Base-by-base conservation (phyloP, 2,888 invertebrate species). In the Agrochola lota region DNA sequence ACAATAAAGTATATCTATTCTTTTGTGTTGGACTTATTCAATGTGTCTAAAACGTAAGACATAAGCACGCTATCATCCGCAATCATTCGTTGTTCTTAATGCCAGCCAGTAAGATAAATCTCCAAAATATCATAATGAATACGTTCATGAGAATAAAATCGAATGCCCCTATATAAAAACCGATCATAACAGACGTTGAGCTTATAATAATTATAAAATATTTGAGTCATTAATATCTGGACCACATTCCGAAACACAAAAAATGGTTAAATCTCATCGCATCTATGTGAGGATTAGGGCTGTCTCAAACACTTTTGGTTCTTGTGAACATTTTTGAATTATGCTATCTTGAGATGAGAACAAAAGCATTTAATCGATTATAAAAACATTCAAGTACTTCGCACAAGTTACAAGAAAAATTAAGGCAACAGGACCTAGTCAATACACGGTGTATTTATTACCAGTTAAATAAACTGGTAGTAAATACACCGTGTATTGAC, bases 201-300 rank as follows among this genome's bases (percentile, higher is more conserved):
- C 75, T 80, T 69, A 60, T 71, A 76, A 74, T 85, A 77, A 84
- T 88, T 88, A 84, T 81, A 81, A 85, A 79, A 87, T 86, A 87
- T 88, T 87, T 63, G 70, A 81, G 59, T 82, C 88, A 85, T 88
- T 87, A 86, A 87, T 88, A 88, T 82, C 76, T 88, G 82, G 83
- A 62, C 81, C 81, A 87, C 88, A 88, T 88, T 86, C 88, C 74
- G 11, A 52, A 43, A 62, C 67, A 78, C 78, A 71, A 79, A 57
- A 86, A 79, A 83, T 72, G 67, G 72, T 76, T 78, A 74, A 77
- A 74, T 67, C 76, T 73, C 60, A 69, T 81, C 71, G 46, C 73
- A 49, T 62, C 72, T 78, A 57, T 71, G 66, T 30, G 49, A 8
- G 15, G 49, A 64, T 52, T 79, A 88, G 85, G 87, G 88, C 49